These are phyloP conservation scores for Oncorhynchus keta DNA, from an alignment of 2,113 vertebrate species.

Conservation along the genomic window DNA sequence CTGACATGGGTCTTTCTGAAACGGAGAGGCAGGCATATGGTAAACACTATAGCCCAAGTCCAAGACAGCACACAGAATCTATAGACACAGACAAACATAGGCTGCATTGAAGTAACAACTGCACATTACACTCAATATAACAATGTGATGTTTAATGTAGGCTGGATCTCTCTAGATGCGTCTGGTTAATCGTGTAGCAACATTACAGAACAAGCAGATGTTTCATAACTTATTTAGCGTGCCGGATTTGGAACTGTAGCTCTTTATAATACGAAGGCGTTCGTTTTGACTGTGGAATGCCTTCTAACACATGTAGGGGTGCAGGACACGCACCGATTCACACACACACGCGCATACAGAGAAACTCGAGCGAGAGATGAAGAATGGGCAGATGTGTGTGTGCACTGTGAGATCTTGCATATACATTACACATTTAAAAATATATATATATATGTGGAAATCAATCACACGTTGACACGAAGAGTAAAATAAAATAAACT, in stretches of 20 bases:
- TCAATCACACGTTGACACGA: slow-evolving; percentile 24
- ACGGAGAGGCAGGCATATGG: neutral
- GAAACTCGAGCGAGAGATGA: neutral
- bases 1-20: neutral
- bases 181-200: slow-evolving; percentile 11
- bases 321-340: neutral
- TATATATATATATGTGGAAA: neutral
- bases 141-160: slow-evolving; percentile 8
- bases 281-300: slow-evolving; percentile 6
- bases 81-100: neutral
- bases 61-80: slow-evolving; percentile 2
- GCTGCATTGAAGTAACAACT: neutral
- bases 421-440: neutral
- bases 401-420: neutral
- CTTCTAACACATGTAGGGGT: slow-evolving; percentile 3
- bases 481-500: slow-evolving; percentile 18
- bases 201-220: slow-evolving; percentile 6
- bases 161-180: slow-evolving; percentile 14
- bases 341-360: neutral
- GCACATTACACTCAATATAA: neutral
- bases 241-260: neutral
- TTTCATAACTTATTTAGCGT: slow-evolving; percentile 24
- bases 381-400: neutral
- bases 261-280: slow-evolving; percentile 2
- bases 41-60: neutral